Evolutionary conservation across 2,113 vertebrate genomes (phyloP).

Genomic region (Neolamprologus kungweensis): DNA sequence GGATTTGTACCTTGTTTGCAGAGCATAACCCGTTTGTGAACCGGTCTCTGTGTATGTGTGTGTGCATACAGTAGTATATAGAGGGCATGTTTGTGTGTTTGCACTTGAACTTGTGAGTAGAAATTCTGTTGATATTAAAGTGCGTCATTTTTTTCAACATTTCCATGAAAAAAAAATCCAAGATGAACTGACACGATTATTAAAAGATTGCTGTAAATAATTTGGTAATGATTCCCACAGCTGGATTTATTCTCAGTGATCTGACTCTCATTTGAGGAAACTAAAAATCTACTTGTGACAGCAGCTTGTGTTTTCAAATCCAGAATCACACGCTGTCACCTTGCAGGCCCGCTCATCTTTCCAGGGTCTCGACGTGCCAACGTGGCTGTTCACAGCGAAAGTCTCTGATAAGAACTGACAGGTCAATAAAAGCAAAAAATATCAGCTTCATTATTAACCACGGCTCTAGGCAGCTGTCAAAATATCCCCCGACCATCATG

Average conservation of each 20-base stretch:
- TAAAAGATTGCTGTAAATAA: conserved; percentile 9
- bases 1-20: conserved; percentile 65
- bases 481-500: conserved; percentile 49
- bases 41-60: background rate
- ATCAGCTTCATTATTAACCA: conserved; percentile 62
- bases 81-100: background rate
- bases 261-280: background rate
- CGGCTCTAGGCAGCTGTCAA: conserved; percentile 62
- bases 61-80: background rate
- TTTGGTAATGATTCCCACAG: conserved; percentile 11
- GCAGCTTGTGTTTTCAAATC: background rate
- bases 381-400: conserved; percentile 64
- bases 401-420: conserved; percentile 69
- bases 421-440: conserved; percentile 73
- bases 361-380: background rate
- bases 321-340: background rate
- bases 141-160: background rate
- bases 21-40: conserved; percentile 48
- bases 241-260: background rate
- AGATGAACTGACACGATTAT: background rate
- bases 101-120: background rate
- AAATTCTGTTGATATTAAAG: background rate
- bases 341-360: background rate
- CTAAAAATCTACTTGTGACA: background rate
- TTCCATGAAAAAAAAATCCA: background rate